Conservation (phyloP, 2,113 vertebrate genomes). For the Cebidichthys violaceus region DNA sequence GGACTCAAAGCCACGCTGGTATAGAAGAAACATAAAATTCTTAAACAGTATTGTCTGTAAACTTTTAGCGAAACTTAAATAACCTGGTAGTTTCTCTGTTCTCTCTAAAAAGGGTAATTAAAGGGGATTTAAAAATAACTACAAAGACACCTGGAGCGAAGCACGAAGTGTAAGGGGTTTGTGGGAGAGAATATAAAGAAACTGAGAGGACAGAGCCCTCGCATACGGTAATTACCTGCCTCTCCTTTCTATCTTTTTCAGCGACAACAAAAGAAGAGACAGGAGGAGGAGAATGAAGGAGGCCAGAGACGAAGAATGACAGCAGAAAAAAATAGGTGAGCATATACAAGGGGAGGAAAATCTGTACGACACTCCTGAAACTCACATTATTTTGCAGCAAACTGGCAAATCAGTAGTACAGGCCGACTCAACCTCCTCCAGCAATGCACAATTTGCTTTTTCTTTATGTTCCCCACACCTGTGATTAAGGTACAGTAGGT, state of each 20-base stretch:
- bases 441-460: conserved; percentile 12
- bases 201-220: conserved; percentile 30
- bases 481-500: conserved; percentile 30
- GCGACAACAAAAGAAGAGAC: conserved; percentile 37
- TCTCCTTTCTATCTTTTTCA: conserved; percentile 32
- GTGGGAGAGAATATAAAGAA: conserved; percentile 48
- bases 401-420: conserved; percentile 40
- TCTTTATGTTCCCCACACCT: conserved; percentile 7
- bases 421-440: conserved; percentile 45
- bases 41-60: conserved; percentile 4
- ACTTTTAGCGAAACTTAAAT: conserved; percentile 1
- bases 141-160: conserved; percentile 10
- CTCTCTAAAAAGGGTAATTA: conserved; percentile 38
- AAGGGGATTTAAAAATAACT: conserved; percentile 51
- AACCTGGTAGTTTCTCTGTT: conserved; percentile 11
- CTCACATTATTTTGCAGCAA: conserved; percentile 54
- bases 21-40: not conserved
- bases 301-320: not conserved
- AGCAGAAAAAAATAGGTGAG: conserved; percentile 6
- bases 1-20: conserved; percentile 5
- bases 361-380: conserved; percentile 31
- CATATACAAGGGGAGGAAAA: conserved; percentile 23
- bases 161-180: conserved; percentile 1
- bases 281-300: not conserved
- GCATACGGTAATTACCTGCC: conserved; percentile 56